phyloP scores from a whole-genome alignment of 2,113 vertebrate species.

The Osmerus eperlanus region DNA sequence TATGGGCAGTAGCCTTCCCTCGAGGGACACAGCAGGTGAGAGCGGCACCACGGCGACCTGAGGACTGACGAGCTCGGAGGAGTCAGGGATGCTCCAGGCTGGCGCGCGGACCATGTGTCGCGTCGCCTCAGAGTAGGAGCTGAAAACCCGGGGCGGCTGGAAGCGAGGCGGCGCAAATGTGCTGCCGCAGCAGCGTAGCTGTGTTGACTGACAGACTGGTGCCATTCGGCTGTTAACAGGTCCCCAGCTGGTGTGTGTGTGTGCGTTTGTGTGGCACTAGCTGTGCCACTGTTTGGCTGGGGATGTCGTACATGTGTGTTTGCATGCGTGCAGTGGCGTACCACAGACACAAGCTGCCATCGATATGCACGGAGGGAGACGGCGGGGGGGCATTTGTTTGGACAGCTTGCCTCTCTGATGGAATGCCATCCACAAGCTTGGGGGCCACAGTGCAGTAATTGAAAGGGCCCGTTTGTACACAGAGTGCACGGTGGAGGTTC shows the following conservation, averaged over 20 bases:
- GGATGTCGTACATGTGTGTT: slow-evolving; percentile 53
- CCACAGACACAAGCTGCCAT: slow-evolving; percentile 51
- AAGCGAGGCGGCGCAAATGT: slow-evolving; percentile 11
- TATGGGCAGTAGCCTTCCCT: no score
- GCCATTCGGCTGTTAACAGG: slow-evolving; percentile 59
- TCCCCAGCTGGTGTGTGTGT: slow-evolving; percentile 60
- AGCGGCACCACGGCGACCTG: no score
- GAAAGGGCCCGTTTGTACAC: slow-evolving; percentile 54
- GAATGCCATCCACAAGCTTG: slow-evolving; percentile 59
- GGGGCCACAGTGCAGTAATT: slow-evolving; percentile 48
- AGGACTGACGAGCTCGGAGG: no score
- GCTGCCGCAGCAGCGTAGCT: slow-evolving; percentile 20
- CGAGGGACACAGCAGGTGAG: no score
- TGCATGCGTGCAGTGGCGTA: slow-evolving; percentile 44
- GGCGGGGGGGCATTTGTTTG: slow-evolving; percentile 53
- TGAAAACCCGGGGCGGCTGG: slow-evolving; percentile 38
- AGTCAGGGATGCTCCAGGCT: no score
- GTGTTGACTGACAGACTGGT: slow-evolving; percentile 53
- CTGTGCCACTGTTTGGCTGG: slow-evolving; percentile 53
- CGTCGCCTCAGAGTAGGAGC: slow-evolving; percentile 30
- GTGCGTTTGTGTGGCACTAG: slow-evolving; percentile 37
- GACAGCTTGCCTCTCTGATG: slow-evolving; percentile 64
- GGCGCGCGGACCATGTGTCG: slow-evolving; percentile 31
- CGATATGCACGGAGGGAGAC: slow-evolving; percentile 47
- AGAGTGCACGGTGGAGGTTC: slow-evolving; percentile 45